These are phyloP conservation scores for Ceratosolen fusciceps DNA, from an alignment of 1,140 invertebrate genomes.

Conservation along the genomic window DNA sequence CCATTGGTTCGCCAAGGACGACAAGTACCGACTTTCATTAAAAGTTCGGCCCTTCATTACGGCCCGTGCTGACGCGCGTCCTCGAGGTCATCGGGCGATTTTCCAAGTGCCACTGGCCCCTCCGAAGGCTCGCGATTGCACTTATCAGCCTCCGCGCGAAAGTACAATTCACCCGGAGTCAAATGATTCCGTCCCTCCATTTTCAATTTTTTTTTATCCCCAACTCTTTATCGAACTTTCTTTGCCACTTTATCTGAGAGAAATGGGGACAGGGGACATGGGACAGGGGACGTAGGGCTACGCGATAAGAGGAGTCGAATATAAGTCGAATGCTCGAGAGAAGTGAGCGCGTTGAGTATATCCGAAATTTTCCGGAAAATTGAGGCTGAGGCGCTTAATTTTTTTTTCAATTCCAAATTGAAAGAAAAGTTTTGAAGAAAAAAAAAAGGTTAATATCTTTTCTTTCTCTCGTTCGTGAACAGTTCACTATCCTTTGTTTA, in stretches of 20 bases:
- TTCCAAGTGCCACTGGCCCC: constrained; percentile 31
- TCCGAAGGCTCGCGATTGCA: constrained; percentile 42
- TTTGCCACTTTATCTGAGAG: neutral
- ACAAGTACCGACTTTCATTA: constrained; percentile 51
- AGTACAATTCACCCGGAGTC: neutral
- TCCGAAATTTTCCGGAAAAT: constrained; percentile 2
- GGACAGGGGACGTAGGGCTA: no score
- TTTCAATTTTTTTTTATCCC: neutral
- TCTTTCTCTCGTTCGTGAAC: neutral
- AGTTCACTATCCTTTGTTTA: no score
- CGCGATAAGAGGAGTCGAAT: neutral
- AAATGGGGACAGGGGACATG: no score
- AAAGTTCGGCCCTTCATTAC: constrained; percentile 54
- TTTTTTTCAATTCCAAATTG: neutral
- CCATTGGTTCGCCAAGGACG: neutral
- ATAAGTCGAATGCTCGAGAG: constrained; percentile 5
- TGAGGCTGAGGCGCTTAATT: neutral
- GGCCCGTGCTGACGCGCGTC: constrained; percentile 24
- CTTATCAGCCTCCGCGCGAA: constrained; percentile 35
- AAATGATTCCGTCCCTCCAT: neutral
- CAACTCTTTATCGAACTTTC: neutral
- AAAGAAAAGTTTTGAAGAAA: no score
- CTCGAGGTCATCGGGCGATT: constrained; percentile 50
- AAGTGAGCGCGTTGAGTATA: neutral
- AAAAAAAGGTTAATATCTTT: no score